Evolutionary conservation across 2,113 vertebrate species (phyloP), one percentile per base, ranked within the genome.

Genomic region (Hemicordylus capensis): DNA sequence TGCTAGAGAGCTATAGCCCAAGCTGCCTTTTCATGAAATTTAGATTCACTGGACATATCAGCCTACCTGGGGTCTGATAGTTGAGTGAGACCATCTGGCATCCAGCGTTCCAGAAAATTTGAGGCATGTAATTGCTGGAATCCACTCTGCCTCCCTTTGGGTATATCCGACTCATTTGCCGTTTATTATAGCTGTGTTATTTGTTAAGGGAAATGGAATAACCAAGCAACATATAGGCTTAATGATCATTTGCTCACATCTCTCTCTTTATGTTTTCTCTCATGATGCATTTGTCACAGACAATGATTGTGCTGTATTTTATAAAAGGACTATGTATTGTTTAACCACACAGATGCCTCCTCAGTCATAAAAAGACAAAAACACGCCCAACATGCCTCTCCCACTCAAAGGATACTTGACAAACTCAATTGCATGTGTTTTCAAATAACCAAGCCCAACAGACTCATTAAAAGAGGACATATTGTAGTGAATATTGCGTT

Each of bases 81-180:
- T 99, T 99, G 95, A 99, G 98, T 1, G 99, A 99, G 95, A 99
- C 99, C 99, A 99, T 99, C 98, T 99, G 99, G 98, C 99, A 99
- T 92, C 99, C 99, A 90, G 99, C 99, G 93, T 99, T 99, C 99
- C 99, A 99, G 98, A 99, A 99, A 98, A 99, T 99, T 95, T 99
- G 99, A 97, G 99, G 99, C 98, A 99, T 99, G 97, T 99, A 99
- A 98, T 99, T 99, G 97, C 98, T 99, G 97, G 99, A 99, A 96
- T 99, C 99, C 87, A 99, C 99, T 86, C 99, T 95, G 91, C 98
- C 98, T 94, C 99, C 99, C 98, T 99, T 99, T 94, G 99, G 99
- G 96, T 99, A 99, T 96, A 99, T 99, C 88, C 99, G 98, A 95
- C 99, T 99, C 99, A 99, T 99, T 96, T 99, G 99, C 92, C 99